Evolutionary conservation across 2,113 vertebrate species (phyloP).

Genomic region (Sander vitreus): DNA sequence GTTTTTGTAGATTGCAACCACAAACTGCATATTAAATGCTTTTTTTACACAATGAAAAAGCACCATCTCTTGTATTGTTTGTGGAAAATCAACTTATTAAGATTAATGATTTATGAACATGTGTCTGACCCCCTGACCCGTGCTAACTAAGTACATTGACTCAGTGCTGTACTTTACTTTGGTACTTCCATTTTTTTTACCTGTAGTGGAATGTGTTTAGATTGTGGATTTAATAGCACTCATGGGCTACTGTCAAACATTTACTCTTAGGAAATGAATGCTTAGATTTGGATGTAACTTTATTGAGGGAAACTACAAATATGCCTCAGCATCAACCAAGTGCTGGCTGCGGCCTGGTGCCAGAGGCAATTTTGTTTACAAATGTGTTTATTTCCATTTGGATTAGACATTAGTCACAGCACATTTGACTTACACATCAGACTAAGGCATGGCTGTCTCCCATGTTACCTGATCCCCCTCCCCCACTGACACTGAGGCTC

Average conservation of each 20-base stretch:
- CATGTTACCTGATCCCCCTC: background rate
- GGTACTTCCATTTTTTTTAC: no score
- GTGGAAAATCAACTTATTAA: background rate
- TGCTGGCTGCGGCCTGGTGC: constrained; percentile 11
- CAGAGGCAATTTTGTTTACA: background rate
- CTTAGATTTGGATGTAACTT: background rate
- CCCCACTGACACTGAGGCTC: constrained; percentile 1
- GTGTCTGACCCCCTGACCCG: no score
- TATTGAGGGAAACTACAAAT: constrained; percentile 20
- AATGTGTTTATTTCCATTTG: constrained; percentile 16
- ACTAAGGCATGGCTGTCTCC: background rate
- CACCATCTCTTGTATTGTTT: background rate
- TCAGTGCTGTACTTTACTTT: no score
- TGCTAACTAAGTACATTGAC: no score
- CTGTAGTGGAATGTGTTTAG: no score
- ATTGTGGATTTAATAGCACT: no score
- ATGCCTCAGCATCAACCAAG: background rate
- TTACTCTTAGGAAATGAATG: no score
- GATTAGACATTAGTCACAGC: background rate
- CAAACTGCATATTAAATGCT: background rate
- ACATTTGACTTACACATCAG: constrained; percentile 13
- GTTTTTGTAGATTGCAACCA: background rate
- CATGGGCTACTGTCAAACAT: no score
- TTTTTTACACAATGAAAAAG: background rate
- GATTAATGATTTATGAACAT: no score